Conservation (phyloP, 2,113 vertebrate genomes). For the Silurus meridionalis region DNA sequence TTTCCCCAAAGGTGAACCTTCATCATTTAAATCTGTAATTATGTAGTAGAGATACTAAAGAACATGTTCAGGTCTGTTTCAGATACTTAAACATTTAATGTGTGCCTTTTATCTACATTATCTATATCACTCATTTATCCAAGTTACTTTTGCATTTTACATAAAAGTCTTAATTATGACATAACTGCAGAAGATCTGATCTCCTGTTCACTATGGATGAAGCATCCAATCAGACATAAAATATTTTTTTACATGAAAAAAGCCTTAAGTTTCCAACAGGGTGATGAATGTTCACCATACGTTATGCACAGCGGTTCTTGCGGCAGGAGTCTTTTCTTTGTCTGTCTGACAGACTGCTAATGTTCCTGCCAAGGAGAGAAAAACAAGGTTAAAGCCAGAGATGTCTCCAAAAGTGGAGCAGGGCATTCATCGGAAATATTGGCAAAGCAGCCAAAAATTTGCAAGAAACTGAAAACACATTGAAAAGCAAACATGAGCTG, state of each 20-base stretch:
- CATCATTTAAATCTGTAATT: conserved; percentile 15
- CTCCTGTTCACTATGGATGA: conserved; percentile 18
- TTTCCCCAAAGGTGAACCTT: neutral
- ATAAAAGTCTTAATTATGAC: neutral
- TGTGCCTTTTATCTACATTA: neutral
- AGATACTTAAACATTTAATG: neutral
- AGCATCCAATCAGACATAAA: conserved; percentile 31
- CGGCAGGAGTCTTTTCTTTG: conserved; percentile 62
- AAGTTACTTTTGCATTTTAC: neutral
- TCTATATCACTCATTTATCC: neutral
- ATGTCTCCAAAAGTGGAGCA: conserved; percentile 23
- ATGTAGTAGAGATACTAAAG: neutral
- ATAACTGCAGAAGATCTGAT: neutral
- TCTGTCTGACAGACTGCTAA: conserved; percentile 51
- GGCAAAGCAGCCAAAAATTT: neutral
- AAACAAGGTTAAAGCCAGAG: conserved; percentile 45
- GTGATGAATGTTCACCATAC: conserved; percentile 70
- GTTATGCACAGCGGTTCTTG: conserved; percentile 64
- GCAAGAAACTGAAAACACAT: neutral
- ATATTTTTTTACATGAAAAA: conserved; percentile 51
- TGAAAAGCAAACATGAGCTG: neutral
- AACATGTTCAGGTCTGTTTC: neutral
- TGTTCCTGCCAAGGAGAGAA: conserved; percentile 44
- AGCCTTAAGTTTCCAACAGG: conserved; percentile 63
- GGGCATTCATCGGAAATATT: conserved; percentile 22